phyloP scores from a whole-genome alignment of 2,888 invertebrate genomes.

The Nyleta sp. region DNA sequence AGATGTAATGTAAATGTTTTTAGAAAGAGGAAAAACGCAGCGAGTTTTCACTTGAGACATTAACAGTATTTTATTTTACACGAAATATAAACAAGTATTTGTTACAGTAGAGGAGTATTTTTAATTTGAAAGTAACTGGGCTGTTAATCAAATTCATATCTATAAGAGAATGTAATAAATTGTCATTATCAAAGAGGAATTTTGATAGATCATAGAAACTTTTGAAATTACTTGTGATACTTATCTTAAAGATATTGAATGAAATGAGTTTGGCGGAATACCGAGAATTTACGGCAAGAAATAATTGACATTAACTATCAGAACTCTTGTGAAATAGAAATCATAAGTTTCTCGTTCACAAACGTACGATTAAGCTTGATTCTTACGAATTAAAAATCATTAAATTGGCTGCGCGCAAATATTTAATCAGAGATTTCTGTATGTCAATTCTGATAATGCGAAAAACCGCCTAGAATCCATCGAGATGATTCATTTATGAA shows the following conservation, averaged over 20 bases:
- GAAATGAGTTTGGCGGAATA: conserved; percentile 28
- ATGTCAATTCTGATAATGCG: conserved; percentile 3
- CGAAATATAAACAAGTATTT: not conserved
- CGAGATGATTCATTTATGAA: conserved; percentile 25
- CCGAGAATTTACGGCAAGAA: conserved; percentile 11
- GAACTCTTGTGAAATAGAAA: conserved; percentile 8
- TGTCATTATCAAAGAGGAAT: conserved; percentile 30
- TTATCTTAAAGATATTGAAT: conserved; percentile 41
- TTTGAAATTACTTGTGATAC: conserved; percentile 39
- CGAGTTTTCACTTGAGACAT: not conserved
- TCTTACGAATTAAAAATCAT: conserved; percentile 4
- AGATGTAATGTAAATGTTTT: conserved; percentile 16
- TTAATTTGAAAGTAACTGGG: conserved; percentile 1
- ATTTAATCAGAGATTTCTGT: not conserved
- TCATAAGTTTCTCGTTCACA: not conserved
- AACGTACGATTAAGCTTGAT: not conserved
- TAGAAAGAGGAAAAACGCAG: not conserved
- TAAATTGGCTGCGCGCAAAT: not conserved
- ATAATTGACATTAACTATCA: conserved; percentile 20
- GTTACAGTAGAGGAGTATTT: not conserved
- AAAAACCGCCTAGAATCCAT: too few relatives aligned
- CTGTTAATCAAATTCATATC: conserved; percentile 43
- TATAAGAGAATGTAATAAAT: conserved; percentile 29
- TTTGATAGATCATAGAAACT: conserved; percentile 53
- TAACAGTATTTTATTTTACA: conserved; percentile 5